Evolutionary conservation across 2,113 vertebrate genomes (phyloP).

Genomic region (Petrocephalus microphthalmus): DNA sequence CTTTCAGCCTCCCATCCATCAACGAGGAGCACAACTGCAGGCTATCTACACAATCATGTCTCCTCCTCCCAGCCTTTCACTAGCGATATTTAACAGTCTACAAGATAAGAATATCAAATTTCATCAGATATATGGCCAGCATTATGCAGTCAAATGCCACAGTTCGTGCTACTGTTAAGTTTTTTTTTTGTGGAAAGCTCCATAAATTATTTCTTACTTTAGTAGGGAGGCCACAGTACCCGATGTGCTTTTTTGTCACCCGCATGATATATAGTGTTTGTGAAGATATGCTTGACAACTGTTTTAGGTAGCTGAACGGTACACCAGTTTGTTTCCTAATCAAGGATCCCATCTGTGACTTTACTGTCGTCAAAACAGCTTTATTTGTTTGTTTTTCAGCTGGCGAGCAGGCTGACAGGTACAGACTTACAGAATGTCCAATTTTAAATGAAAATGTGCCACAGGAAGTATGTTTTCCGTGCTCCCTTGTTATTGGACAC

Average conservation of each 20-base stretch:
- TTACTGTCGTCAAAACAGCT: background rate
- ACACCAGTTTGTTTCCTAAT: background rate
- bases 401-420: background rate
- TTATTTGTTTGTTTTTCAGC: background rate
- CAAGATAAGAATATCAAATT: background rate
- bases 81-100: background rate
- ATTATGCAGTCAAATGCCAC: background rate
- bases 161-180: background rate
- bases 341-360: background rate
- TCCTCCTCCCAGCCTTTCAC: background rate
- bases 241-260: background rate
- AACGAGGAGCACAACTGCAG: background rate
- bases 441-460: constrained; percentile 9
- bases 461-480: background rate
- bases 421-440: background rate
- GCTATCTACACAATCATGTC: background rate
- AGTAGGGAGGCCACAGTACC: background rate
- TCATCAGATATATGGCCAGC: background rate
- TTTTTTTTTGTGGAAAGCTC: background rate
- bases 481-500: background rate
- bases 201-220: background rate
- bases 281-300: background rate
- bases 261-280: background rate
- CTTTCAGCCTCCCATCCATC: background rate
- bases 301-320: background rate